Conservation (phyloP, 2,113 vertebrate species). For the Serranochromis macrocephalus region DNA sequence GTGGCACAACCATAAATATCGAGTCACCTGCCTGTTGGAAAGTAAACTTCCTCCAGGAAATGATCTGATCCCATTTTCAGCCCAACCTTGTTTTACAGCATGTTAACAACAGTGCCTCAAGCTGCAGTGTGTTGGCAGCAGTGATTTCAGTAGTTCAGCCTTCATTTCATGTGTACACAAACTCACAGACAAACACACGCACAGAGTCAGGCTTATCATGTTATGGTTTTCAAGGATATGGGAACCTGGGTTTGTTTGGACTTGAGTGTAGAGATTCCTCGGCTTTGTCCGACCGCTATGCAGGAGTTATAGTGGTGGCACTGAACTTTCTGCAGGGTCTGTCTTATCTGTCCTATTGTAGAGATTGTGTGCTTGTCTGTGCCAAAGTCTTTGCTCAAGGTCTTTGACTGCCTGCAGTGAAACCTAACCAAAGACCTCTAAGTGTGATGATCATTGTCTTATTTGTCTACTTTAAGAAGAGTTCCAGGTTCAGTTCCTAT, state of each 20-base stretch:
- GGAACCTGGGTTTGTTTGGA: conserved; percentile 48
- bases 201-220: conserved; percentile 26
- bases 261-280: conserved; percentile 25
- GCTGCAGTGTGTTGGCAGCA: not conserved
- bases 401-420: not conserved
- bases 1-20: not conserved
- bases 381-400: conserved; percentile 1
- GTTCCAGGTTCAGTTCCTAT: not conserved
- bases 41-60: conserved; percentile 4
- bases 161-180: conserved; percentile 29
- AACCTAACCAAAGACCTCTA: not conserved
- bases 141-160: not conserved
- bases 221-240: conserved; percentile 24
- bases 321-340: not conserved
- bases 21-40: not conserved
- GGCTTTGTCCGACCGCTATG: conserved; percentile 10
- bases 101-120: not conserved
- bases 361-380: not conserved
- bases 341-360: conserved; percentile 7
- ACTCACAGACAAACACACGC: not conserved
- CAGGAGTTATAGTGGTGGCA: not conserved
- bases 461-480: not conserved
- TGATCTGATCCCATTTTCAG: not conserved
- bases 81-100: conserved; percentile 14
- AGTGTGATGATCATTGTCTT: not conserved